phyloP scores from a whole-genome alignment of 2,113 vertebrate species.

The Lepus timidus region DNA sequence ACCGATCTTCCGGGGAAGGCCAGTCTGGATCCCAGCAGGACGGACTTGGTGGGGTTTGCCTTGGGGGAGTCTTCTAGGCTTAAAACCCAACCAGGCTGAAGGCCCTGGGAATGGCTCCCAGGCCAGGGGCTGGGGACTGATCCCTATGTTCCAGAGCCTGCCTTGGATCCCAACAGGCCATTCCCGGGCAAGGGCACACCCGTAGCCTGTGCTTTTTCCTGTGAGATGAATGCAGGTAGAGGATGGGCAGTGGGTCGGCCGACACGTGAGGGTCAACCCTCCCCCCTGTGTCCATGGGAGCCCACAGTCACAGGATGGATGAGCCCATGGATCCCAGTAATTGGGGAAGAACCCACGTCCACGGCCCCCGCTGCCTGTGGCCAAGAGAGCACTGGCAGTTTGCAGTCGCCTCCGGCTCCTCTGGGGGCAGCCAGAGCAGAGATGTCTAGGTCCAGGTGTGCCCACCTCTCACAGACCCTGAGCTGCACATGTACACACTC shows the following conservation, averaged over 20 bases:
- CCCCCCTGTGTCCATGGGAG: not conserved
- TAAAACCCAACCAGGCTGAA: not conserved
- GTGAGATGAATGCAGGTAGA: accelerated
- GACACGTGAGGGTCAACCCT: not conserved
- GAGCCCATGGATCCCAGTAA: not conserved
- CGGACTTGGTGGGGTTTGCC: not conserved
- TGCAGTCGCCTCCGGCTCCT: accelerated
- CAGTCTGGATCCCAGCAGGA: not conserved
- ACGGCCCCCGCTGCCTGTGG: too few species aligned
- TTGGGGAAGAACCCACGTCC: not conserved
- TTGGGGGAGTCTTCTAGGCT: not conserved
- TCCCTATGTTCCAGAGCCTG: not conserved
- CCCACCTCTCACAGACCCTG: not conserved
- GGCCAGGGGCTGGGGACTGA: too few species aligned
- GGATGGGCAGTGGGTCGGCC: not conserved
- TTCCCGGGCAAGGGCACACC: not conserved
- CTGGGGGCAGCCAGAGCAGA: not conserved
- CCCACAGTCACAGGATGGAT: not conserved
- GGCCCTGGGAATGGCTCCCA: accelerated
- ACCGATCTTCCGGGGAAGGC: not conserved
- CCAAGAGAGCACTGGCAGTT: accelerated
- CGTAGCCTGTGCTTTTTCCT: accelerated
- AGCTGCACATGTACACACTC: not conserved
- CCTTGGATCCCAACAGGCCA: accelerated
- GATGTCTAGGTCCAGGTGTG: accelerated